A percentile compares a stretch with the other conserved stretches of the same genome.
These are phyloP conservation scores for Hemithea aestivaria DNA, from an alignment of 2,888 invertebrate genomes.

Conservation along the genomic window DNA sequence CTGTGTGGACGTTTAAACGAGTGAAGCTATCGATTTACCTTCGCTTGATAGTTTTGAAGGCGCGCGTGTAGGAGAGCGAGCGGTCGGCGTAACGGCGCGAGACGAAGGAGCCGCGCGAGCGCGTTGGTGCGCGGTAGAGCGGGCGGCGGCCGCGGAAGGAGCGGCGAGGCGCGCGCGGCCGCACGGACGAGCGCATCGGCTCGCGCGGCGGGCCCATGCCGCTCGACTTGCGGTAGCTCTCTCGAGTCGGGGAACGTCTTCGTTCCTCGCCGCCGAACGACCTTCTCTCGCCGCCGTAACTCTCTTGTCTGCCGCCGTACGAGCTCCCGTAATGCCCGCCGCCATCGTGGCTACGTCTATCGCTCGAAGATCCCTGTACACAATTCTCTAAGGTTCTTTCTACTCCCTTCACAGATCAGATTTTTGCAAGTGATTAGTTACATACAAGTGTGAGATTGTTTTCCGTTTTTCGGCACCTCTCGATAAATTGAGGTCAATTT, in stretches of 20 bases:
- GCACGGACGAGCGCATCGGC: constrained; percentile 56
- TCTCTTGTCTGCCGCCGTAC: constrained; percentile 78
- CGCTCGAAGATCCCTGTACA: constrained; percentile 77
- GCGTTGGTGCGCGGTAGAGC: constrained; percentile 75
- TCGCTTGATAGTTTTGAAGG: constrained; percentile 70
- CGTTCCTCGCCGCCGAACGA: constrained; percentile 76
- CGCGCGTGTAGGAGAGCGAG: constrained; percentile 63
- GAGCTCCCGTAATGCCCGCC: constrained; percentile 77
- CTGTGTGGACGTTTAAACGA: constrained; percentile 33
- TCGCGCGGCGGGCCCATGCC: constrained; percentile 74
- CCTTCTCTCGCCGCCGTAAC: constrained; percentile 70
- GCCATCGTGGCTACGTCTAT: constrained; percentile 79
- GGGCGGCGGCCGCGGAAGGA: constrained; percentile 75
- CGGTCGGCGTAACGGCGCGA: constrained; percentile 62
- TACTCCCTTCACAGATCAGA: constrained; percentile 41
- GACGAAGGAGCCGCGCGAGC: constrained; percentile 71
- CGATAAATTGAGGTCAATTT: constrained; percentile 1
- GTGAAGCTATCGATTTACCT: constrained; percentile 65
- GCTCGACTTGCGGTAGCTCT: constrained; percentile 69
- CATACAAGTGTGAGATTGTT: constrained; percentile 6
- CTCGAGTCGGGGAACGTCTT: constrained; percentile 75
- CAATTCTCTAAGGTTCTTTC: constrained; percentile 67
- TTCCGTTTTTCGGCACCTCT: constrained; percentile 10
- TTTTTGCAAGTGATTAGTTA: constrained; percentile 18
- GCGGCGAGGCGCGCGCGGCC: constrained; percentile 76